Evolutionary conservation across 2,797 vertebrate species (phyloP), one percentile per base, ranked within the genome.

Genomic region (Xerus rutilus): DNA sequence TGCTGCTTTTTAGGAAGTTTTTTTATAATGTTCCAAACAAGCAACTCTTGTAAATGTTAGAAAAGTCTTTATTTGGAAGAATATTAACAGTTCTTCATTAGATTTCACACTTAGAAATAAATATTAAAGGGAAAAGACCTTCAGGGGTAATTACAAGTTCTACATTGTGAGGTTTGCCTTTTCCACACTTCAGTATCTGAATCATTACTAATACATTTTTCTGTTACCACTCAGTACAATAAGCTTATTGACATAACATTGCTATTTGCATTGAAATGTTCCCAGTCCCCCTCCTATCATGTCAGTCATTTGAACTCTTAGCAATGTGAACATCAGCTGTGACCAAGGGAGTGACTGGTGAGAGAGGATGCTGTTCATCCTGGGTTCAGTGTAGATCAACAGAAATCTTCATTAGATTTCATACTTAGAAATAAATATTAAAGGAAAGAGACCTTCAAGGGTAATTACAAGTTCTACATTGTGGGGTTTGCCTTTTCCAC

Each of bases 51-150:
- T 47, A 59, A 67, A 52, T 67, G 17, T 84, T 96, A 70, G 15
- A 69, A 92, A 1, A 83, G 11, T 18, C 20, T 94, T 91, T 49
- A 54, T 72, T 82, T 96, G 3, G 64, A 86, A 83, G 28, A 97
- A n/a, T 86, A 30, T 72, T 72, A 91, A 52, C 4, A 73, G 4
- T 49, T 78, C 32, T 81, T 86, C 18, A 15, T 43, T 76, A 81
- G 15, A 95, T 87, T 76, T 76, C 81, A n/a, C 25, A 45, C 14
- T 73, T 69, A 81, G 35, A 83, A 89, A 52, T 91, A 39, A 65
- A 93, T 73, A 47, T 82, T 86, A 10, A 91, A 30, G 23, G 14
- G 78, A 70, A 59, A 5, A 90, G 64, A 62, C 0, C 70, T 39
- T 81, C 73, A 25, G 12, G 2, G 54, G 7, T 49, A 47, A 81